Conservation (phyloP, 1,140 invertebrate species). For the Drosophila subpulchrella region DNA sequence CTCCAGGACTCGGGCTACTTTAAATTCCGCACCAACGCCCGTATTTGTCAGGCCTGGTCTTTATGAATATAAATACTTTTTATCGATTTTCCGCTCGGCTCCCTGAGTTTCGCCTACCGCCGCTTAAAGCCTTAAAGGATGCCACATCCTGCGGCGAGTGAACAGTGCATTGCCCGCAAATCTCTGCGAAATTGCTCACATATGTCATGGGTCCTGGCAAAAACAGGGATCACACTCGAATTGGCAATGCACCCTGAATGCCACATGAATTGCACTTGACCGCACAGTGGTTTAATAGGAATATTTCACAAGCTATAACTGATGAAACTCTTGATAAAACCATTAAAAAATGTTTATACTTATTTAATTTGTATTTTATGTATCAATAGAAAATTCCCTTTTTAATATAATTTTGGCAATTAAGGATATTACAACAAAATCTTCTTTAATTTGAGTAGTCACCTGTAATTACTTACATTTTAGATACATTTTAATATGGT, state of each 20-base stretch:
- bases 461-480: too few relatives aligned
- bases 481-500: too few relatives aligned
- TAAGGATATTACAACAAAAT: too few relatives aligned
- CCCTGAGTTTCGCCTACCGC: conserved; percentile 1
- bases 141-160: conserved; percentile 12
- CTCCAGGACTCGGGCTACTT: conserved; percentile 58
- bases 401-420: too few relatives aligned
- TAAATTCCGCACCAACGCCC: conserved; percentile 71
- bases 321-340: too few relatives aligned
- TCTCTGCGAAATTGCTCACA: conserved; percentile 78
- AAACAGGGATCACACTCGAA: conserved; percentile 59
- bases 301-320: too few relatives aligned
- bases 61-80: conserved; percentile 80
- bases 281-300: conserved; percentile 27
- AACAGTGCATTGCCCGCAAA: conserved; percentile 68
- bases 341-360: background rate
- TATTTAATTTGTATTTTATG: background rate
- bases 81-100: conserved; percentile 66
- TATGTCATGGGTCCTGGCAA: conserved; percentile 63
- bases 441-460: too few relatives aligned
- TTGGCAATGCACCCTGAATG: conserved; percentile 48
- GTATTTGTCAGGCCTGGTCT: conserved; percentile 67
- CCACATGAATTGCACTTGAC: conserved; percentile 61
- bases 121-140: conserved; percentile 47
- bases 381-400: too few relatives aligned